Conservation (phyloP, 2,888 invertebrate genomes). For the Dryocosmus kuriphilus region DNA sequence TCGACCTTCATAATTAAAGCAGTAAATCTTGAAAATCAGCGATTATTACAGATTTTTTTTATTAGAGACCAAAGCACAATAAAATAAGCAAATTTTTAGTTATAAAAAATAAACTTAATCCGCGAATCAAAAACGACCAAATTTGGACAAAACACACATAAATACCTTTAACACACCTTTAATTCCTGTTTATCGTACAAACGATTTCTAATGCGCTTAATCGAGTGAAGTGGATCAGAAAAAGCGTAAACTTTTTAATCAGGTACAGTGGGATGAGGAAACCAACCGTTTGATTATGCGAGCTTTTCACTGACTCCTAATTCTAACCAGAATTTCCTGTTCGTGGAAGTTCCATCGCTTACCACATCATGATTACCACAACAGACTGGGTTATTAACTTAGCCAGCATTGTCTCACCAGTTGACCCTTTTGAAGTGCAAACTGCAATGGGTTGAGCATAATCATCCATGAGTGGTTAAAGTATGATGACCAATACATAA, state of each 20-base stretch:
- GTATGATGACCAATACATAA: conserved; percentile 57
- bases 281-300: conserved; percentile 20
- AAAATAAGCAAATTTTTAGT: too few species aligned
- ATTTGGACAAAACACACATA: neutral
- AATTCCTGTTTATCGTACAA: conserved; percentile 47
- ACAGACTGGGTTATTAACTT: conserved; percentile 48
- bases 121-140: too few species aligned
- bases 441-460: conserved; percentile 57
- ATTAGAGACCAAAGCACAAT: neutral
- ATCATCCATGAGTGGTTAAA: conserved; percentile 50
- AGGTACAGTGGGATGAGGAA: conserved; percentile 50
- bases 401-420: conserved; percentile 44
- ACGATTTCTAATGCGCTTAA: conserved; percentile 58
- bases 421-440: conserved; percentile 53
- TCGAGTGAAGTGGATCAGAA: conserved; percentile 56
- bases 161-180: conserved; percentile 42
- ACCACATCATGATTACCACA: conserved; percentile 52
- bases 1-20: conserved; percentile 19
- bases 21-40: neutral
- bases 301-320: too few species aligned
- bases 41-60: conserved; percentile 35
- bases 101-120: too few species aligned
- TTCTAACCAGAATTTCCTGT: too few species aligned
- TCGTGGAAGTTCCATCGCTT: too few species aligned
- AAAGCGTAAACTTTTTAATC: conserved; percentile 51